Conservation (phyloP, 2,113 vertebrate species). For the Oncorhynchus gorbuscha region DNA sequence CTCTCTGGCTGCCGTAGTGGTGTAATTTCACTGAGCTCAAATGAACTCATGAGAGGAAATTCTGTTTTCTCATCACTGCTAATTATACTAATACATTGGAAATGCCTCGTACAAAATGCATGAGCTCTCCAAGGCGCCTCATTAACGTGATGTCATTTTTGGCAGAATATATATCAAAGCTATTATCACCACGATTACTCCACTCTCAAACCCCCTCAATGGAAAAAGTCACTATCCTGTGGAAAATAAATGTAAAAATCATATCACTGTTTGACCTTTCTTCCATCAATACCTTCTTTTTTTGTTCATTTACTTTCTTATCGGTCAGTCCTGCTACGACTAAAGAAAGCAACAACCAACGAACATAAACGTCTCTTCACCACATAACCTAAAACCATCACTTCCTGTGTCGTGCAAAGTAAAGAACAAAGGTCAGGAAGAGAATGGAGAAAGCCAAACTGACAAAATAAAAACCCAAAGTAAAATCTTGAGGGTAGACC, state of each 20-base stretch:
- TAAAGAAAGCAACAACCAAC: neutral
- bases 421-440: neutral
- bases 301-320: neutral
- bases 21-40: constrained; percentile 84
- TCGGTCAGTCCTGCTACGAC: neutral
- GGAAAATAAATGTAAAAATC: constrained; percentile 12
- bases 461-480: neutral
- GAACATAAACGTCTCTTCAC: neutral
- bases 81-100: constrained; percentile 94
- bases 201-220: constrained; percentile 64
- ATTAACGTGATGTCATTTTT: constrained; percentile 91
- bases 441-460: neutral
- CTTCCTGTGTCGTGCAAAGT: neutral
- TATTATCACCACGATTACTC: constrained; percentile 85
- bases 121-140: constrained; percentile 86
- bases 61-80: constrained; percentile 93
- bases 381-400: neutral
- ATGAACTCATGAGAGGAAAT: constrained; percentile 93
- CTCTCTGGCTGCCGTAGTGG: neutral
- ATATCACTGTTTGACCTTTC: neutral
- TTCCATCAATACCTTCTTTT: too few species aligned
- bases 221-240: constrained; percentile 57
- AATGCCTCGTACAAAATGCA: constrained; percentile 92
- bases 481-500: constrained; percentile 18
- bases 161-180: constrained; percentile 89